These are phyloP conservation scores for Watsonalla binaria DNA, from an alignment of 2,888 invertebrate species.

Conservation along the genomic window DNA sequence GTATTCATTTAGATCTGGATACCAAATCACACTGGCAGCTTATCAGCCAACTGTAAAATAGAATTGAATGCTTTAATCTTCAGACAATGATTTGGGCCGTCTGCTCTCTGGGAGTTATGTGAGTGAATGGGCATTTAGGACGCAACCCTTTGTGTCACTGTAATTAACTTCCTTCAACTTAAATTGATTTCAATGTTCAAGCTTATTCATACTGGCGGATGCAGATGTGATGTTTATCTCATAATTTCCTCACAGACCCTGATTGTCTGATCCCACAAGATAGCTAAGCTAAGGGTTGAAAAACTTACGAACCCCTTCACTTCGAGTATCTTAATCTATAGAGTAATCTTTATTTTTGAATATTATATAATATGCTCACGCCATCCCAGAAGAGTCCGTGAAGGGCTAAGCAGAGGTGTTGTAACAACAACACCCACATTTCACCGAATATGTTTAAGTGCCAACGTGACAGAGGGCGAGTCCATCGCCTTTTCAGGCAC, in stretches of 20 bases:
- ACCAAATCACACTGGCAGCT: not conserved
- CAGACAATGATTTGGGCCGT: conserved; percentile 18
- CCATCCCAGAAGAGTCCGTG: no score
- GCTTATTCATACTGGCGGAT: not conserved
- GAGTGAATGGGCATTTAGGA: conserved; percentile 13
- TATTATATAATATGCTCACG: no score
- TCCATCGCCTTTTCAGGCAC: no score
- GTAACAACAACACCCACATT: no score
- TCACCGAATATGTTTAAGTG: no score
- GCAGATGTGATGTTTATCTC: no score
- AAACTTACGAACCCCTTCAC: no score
- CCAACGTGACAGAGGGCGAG: no score
- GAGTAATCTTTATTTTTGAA: no score
- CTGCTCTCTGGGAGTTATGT: conserved; percentile 23
- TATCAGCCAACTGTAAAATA: not conserved
- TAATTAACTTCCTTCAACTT: conserved; percentile 37
- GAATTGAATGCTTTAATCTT: not conserved
- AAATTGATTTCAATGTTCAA: conserved; percentile 30
- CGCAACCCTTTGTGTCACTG: conserved; percentile 29
- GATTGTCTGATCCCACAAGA: conserved; percentile 76
- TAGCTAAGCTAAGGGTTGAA: conserved; percentile 28
- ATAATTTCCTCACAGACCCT: conserved; percentile 14
- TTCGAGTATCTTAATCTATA: no score
- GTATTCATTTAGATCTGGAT: not conserved
- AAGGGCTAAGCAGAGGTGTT: no score